phyloP scores from a whole-genome alignment of 2,888 invertebrate genomes.

The Corbicula japonica region DNA sequence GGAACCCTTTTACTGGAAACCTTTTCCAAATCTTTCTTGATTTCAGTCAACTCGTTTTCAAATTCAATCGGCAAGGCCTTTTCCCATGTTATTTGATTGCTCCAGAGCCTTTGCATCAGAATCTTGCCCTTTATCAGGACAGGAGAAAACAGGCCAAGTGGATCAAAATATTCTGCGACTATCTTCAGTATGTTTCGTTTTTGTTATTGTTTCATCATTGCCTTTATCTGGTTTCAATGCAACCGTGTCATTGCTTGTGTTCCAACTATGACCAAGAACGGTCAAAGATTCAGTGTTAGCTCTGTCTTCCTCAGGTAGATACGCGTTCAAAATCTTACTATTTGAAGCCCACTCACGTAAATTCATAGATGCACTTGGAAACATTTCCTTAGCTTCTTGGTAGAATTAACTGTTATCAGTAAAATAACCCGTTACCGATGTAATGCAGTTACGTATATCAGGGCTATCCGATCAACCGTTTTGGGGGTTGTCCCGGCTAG shows the following conservation, averaged over 20 bases:
- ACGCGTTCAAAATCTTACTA: background rate
- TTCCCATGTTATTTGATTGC: conserved; percentile 8
- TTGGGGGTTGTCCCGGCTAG: too few species aligned
- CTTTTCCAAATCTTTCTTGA: too few species aligned
- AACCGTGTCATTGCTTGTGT: background rate
- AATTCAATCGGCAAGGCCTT: background rate
- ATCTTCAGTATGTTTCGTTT: conserved; percentile 8
- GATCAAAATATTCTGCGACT: conserved; percentile 15
- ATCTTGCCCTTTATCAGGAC: conserved; percentile 19
- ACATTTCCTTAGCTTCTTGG: background rate
- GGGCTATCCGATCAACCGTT: too few species aligned
- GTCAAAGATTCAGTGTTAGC: background rate
- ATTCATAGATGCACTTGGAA: background rate
- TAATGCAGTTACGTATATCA: too few species aligned
- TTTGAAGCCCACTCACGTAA: conserved; percentile 14
- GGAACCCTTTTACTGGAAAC: too few species aligned
- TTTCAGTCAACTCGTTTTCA: too few species aligned
- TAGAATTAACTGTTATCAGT: too few species aligned
- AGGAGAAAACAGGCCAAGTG: conserved; percentile 22
- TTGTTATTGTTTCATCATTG: too few species aligned
- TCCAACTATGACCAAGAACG: conserved; percentile 11
- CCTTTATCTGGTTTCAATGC: conserved; percentile 4
- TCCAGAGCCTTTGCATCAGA: conserved; percentile 16
- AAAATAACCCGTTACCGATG: too few species aligned
- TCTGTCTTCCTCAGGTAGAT: background rate